Base-by-base conservation (phyloP, 2,888 invertebrate genomes). In the Stenotaenia linearis region DNA sequence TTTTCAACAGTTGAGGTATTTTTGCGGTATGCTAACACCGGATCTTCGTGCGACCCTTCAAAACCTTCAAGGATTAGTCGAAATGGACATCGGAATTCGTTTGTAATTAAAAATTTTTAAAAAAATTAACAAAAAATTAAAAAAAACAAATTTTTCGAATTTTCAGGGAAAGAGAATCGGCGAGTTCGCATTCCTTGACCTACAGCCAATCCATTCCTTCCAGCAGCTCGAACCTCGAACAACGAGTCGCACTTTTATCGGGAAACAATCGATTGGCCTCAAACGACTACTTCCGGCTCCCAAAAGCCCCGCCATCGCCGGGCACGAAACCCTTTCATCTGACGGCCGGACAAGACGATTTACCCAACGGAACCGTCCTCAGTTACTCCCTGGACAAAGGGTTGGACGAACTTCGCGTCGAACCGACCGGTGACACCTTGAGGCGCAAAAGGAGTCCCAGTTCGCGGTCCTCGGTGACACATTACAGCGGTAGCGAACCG, bases 11-110 rank as follows among this genome's bases (percentile, higher is more conserved):
- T 87, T 97, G 81, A 87, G 93, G 77, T 93, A 92, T 90, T 91
- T 91, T 74, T 90, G 92, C 82, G 92, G 92, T 0, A 87, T 93
- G 61, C 89, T 91, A 0, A 92, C 94, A 0, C 87, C 89, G 3
- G 93, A 95, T 85, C 89, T 95, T 81, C 87, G 93, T 80, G 90
- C 92, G 3, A 95, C 94, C 0, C 87, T 96, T 80, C 89, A 91
- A 28, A 95, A 95, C 85, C 87, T 95, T 9, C 89, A 90, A 82
- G 88, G 89, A 30, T 85, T 93, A 77, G 86, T 90, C 69, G 88
- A 88, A 81, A 84, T 87, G 7, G 82, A 82, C 5, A 25, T 74
- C 15, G 75, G 35, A 32, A 61, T 30, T 15, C 76, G 21, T 37
- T 18, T 69, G 79, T 79, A 80, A 78, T 12, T 69, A 15, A 40